A percentile compares a stretch with the other conserved stretches of the same genome.
phyloP scores from a whole-genome alignment of 1,140 invertebrate genomes.

The Latrodectus geometricus region DNA sequence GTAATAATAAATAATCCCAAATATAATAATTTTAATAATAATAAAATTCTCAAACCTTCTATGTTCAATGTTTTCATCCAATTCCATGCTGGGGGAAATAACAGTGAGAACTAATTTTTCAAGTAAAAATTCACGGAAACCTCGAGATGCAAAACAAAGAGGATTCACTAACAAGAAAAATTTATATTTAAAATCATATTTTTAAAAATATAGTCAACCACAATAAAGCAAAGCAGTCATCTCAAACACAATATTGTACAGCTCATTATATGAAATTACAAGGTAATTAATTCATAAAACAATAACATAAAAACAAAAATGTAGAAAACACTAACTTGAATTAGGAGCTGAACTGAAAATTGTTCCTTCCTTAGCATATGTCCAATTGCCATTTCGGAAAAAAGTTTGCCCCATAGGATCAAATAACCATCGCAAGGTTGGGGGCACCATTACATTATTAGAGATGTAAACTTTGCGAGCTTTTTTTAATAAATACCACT shows the following conservation, averaged over 20 bases:
- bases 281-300: too few relatives aligned
- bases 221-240: not conserved
- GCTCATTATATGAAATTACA: too few relatives aligned
- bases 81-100: slow-evolving; percentile 72
- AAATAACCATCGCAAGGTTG: slow-evolving; percentile 82
- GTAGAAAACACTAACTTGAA: slow-evolving; percentile 73
- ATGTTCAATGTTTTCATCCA: slow-evolving; percentile 67
- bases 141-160: slow-evolving; percentile 69
- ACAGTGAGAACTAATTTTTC: slow-evolving; percentile 76
- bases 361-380: slow-evolving; percentile 72
- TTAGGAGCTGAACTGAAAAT: slow-evolving; percentile 77
- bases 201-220: too few relatives aligned
- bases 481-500: slow-evolving; percentile 70
- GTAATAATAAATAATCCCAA: too few relatives aligned
- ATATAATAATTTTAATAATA: too few relatives aligned
- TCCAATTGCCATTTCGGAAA: slow-evolving; percentile 78
- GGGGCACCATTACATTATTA: slow-evolving; percentile 66
- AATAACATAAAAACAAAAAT: slow-evolving; percentile 39
- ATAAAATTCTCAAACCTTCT: slow-evolving; percentile 35
- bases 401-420: slow-evolving; percentile 83
- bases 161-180: slow-evolving; percentile 67
- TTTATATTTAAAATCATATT: not conserved
- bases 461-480: slow-evolving; percentile 67
- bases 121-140: slow-evolving; percentile 77
- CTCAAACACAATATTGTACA: not conserved